Evolutionary conservation across 2,797 vertebrate genomes (phyloP).

Genomic region (Anas flavirostris): DNA sequence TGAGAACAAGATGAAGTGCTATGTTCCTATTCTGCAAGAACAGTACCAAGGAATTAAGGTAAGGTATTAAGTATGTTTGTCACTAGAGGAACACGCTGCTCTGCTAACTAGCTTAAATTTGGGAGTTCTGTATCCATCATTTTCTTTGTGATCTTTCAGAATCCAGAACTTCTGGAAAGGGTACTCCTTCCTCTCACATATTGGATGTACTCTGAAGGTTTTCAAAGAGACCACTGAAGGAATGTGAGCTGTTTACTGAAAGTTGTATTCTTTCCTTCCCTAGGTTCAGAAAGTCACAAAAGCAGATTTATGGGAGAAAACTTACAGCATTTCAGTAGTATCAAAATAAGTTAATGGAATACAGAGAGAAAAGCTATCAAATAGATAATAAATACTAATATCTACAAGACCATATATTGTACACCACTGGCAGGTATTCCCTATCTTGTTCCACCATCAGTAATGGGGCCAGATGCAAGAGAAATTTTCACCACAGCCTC

Average conservation of each 20-base stretch:
- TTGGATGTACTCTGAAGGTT: not conserved
- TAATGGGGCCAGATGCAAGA: not conserved
- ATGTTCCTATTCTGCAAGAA: not conserved
- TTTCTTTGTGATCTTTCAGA: not conserved
- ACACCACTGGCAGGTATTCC: not conserved
- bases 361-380: not conserved
- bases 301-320: not conserved
- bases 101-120: not conserved
- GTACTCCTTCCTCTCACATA: not conserved
- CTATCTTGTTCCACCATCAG: not conserved
- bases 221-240: not conserved
- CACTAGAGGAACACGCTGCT: not conserved
- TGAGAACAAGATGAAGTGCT: not conserved
- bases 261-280: not conserved
- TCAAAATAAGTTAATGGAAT: not conserved
- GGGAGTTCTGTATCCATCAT: not conserved
- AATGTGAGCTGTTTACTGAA: not conserved
- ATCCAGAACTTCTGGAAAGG: not conserved
- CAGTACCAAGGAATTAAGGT: not conserved
- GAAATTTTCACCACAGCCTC: not conserved
- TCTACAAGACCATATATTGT: not conserved
- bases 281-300: not conserved
- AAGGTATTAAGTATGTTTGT: not conserved
- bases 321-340: not conserved
- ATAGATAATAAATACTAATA: not conserved